phyloP scores from a whole-genome alignment of 2,113 vertebrate species.

The Ovis canadensis region DNA sequence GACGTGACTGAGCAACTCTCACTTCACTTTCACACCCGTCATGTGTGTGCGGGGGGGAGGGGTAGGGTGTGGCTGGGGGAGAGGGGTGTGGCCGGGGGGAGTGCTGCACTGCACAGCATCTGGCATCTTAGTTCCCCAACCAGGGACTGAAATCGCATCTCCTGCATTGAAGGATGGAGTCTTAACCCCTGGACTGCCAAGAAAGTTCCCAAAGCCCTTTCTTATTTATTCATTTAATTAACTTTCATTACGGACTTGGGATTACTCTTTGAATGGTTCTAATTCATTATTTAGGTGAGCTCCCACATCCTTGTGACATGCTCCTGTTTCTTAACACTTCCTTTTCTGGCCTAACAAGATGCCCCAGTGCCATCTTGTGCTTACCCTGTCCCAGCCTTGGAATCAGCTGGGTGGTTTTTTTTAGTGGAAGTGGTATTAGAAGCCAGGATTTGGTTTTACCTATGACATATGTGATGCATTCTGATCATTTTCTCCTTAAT shows the following conservation, averaged over 20 bases:
- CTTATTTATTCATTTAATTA: background rate
- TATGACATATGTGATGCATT: background rate
- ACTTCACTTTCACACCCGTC: background rate
- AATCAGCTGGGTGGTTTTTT: background rate
- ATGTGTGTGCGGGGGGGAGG: background rate
- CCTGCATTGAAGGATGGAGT: background rate
- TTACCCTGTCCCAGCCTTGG: background rate
- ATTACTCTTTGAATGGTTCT: background rate
- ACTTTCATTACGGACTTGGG: background rate
- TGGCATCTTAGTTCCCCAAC: background rate
- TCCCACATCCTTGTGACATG: background rate
- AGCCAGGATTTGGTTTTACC: background rate
- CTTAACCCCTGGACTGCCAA: background rate
- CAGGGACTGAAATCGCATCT: background rate
- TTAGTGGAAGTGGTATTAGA: background rate
- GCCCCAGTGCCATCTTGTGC: background rate
- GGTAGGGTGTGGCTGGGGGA: no score
- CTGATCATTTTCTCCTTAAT: background rate
- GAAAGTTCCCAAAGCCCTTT: background rate
- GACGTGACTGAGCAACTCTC: background rate
- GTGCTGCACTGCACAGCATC: background rate
- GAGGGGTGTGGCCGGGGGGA: background rate
- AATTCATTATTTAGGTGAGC: background rate
- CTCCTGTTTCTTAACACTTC: background rate
- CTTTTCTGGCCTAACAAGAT: background rate